Evolutionary conservation across 2,888 invertebrate genomes (phyloP).

Genomic region (Fragum fragum): DNA sequence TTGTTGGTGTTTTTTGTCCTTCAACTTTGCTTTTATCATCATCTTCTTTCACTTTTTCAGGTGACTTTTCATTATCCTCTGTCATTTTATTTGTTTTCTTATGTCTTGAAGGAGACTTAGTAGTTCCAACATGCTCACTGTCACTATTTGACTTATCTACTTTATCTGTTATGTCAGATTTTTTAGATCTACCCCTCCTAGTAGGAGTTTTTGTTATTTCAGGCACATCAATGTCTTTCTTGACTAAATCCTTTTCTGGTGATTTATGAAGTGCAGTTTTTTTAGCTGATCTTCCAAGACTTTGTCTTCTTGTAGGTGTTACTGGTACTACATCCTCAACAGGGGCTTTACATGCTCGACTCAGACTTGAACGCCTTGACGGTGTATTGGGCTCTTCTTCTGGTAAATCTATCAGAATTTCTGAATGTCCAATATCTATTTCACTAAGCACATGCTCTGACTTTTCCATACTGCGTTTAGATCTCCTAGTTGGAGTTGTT

Average conservation of each 20-base stretch:
- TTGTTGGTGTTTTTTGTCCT: slow-evolving; percentile 33
- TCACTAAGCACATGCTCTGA: slow-evolving; percentile 11
- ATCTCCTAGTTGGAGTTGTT: slow-evolving; percentile 44
- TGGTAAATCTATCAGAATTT: slow-evolving; percentile 41
- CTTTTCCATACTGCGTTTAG: slow-evolving; percentile 21
- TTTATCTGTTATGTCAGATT: not conserved
- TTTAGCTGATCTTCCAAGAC: slow-evolving; percentile 27
- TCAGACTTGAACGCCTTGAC: slow-evolving; percentile 30
- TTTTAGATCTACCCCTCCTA: not conserved
- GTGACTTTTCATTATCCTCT: not conserved
- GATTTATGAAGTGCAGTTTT: not conserved
- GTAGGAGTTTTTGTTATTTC: not conserved
- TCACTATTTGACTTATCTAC: not conserved
- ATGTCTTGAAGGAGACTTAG: not conserved
- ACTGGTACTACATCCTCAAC: not conserved
- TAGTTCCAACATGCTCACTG: not conserved
- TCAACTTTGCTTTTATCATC: not conserved
- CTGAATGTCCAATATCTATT: slow-evolving; percentile 42
- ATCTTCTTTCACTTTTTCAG: not conserved
- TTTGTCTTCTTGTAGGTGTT: slow-evolving; percentile 45
- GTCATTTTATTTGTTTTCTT: not conserved
- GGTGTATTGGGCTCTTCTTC: slow-evolving; percentile 35
- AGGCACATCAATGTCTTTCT: not conserved
- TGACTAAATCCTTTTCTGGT: not conserved
- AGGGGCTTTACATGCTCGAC: slow-evolving; percentile 8